Evolutionary conservation across 2,797 vertebrate species (phyloP), one percentile per base, ranked within the genome.

Genomic region (Florisuga fusca): DNA sequence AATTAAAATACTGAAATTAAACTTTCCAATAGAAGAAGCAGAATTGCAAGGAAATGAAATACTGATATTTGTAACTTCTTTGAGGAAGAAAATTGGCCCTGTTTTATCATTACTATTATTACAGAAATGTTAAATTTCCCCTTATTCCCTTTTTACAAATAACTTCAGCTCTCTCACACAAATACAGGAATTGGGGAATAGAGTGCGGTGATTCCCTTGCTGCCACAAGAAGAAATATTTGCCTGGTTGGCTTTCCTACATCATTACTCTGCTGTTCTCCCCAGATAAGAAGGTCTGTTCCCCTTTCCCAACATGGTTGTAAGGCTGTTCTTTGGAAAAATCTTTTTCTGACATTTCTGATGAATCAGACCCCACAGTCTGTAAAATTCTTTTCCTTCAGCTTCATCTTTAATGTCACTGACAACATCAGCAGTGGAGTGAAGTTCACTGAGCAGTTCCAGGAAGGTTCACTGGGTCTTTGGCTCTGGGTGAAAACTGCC

Each of bases 391-490:
- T 1, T 59, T 89, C 16, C 36, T 90, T 94, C 83, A 79, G 38
- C 48, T 90, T 75, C 57, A 71, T 76, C 10, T 1, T 26, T 76
- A 62, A 46, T 66, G 55, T 59, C 83, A 59, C 58, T 66, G 69
- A 53, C 54, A 85, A 21, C 36, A 50, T 1, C 58, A 83, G 73
- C 74, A 73, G 43, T 20, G 18, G 55, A 62, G 20, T 73, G 36
- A 53, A 86, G 55, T 84, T 93, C 83, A 89, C 63, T 46, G 67
- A 69, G 36, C 59, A 63, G 63, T 57, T 81, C 59, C 62, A 55
- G 55, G 53, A 94, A 93, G 63, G 92, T 76, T 95, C 83, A 81
- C 33, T 10, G 15, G 67, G 71, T 79, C 80, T 76, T 86, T 88
- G 61, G 43, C 80, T 81, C 31, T 48, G 18, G 79, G 79, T 94